These are phyloP conservation scores for Macquaria ambigua DNA, from an alignment of 2,113 vertebrate species.

Conservation along the genomic window DNA sequence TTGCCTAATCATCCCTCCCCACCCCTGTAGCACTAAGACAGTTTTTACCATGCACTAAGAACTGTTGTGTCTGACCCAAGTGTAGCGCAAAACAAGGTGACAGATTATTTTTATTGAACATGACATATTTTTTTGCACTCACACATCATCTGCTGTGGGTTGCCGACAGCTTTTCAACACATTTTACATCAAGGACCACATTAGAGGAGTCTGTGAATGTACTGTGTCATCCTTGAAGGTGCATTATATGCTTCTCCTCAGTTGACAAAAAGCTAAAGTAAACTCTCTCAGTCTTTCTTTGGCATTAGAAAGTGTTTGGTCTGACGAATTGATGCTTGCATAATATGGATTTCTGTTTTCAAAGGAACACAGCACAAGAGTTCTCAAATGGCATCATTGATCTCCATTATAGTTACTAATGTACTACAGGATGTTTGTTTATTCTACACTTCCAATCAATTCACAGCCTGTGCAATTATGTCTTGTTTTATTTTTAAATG, in stretches of 20 bases:
- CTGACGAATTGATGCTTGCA: slow-evolving; percentile 16
- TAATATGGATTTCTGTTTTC: slow-evolving; percentile 21
- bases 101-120: slow-evolving; percentile 35
- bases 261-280: neutral
- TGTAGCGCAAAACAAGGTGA: slow-evolving; percentile 4
- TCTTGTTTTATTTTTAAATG: neutral
- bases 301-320: neutral
- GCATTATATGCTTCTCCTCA: slow-evolving; percentile 20
- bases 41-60: neutral
- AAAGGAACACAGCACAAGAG: neutral
- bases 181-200: slow-evolving; percentile 38
- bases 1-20: slow-evolving; percentile 8
- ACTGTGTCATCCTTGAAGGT: slow-evolving; percentile 36
- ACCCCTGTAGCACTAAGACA: neutral
- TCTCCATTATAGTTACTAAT: slow-evolving; percentile 10
- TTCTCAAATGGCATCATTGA: slow-evolving; percentile 22
- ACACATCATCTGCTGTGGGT: slow-evolving; percentile 3
- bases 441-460: neutral
- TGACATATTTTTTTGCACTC: slow-evolving; percentile 28
- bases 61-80: slow-evolving; percentile 1
- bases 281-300: neutral
- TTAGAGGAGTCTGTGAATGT: slow-evolving; percentile 42
- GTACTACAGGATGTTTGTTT: slow-evolving; percentile 9
- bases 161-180: slow-evolving; percentile 55
- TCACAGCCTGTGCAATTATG: neutral